A percentile compares a stretch with the other conserved stretches of the same genome.
phyloP scores from a whole-genome alignment of 2,888 invertebrate genomes.

The Nemoura dubitans region DNA sequence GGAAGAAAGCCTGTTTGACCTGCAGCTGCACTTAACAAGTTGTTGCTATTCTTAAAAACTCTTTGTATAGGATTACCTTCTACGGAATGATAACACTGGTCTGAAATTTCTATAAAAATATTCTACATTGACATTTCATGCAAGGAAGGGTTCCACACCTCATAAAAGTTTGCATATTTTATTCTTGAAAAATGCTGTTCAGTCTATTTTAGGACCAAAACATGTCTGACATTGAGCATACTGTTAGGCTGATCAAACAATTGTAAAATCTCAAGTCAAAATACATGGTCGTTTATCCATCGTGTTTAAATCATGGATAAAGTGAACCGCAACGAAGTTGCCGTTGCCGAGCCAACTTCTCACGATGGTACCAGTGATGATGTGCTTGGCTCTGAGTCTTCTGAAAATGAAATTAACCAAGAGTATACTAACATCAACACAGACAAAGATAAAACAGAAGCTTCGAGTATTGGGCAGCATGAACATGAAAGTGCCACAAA shows the following conservation, averaged over 20 bases:
- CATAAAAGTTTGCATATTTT: background rate
- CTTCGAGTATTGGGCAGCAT: background rate
- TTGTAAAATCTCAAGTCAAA: conserved; percentile 8
- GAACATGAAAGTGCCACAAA: background rate
- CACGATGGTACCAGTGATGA: background rate
- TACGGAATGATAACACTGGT: background rate
- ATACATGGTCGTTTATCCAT: conserved; percentile 9
- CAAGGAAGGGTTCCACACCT: background rate
- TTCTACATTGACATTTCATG: background rate
- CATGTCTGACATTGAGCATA: conserved; percentile 47
- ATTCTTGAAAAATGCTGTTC: background rate
- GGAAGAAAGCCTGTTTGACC: background rate
- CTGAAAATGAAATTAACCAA: background rate
- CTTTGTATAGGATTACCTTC: no score
- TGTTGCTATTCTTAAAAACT: background rate
- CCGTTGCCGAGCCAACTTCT: background rate
- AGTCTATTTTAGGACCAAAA: conserved; percentile 47
- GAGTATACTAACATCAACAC: background rate
- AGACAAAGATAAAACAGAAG: background rate
- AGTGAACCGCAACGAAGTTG: background rate
- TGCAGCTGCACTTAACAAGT: background rate
- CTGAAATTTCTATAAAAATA: background rate
- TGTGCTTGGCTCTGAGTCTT: background rate
- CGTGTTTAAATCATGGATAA: background rate
- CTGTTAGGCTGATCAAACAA: conserved; percentile 35